These are phyloP conservation scores for Drosophila helvetica DNA, from an alignment of 2,888 invertebrate species.

Conservation along the genomic window DNA sequence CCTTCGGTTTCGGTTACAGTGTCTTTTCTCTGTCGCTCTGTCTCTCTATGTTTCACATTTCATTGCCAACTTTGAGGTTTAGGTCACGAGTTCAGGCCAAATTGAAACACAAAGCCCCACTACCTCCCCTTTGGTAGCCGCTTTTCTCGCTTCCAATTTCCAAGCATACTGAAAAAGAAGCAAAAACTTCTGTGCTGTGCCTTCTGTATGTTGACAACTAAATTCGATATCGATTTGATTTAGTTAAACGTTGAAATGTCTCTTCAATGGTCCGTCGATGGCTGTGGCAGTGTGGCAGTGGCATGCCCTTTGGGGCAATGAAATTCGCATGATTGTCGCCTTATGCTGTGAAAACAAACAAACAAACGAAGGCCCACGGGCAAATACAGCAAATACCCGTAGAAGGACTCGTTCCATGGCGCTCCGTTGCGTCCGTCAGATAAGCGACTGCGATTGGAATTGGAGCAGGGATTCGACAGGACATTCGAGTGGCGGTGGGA, in stretches of 20 bases:
- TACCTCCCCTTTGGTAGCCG: slow-evolving; percentile 12
- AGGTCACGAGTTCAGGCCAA: slow-evolving; percentile 62
- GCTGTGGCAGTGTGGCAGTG: slow-evolving; percentile 13
- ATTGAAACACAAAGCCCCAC: slow-evolving; percentile 64
- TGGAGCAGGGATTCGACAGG: slow-evolving; percentile 14
- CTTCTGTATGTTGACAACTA: slow-evolving; percentile 67
- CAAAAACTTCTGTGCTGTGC: slow-evolving; percentile 54
- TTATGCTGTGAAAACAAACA: slow-evolving; percentile 73
- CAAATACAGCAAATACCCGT: slow-evolving; percentile 43
- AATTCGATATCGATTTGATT: slow-evolving; percentile 79
- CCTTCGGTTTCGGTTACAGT: slow-evolving; percentile 25
- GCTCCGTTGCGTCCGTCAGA: slow-evolving; percentile 27
- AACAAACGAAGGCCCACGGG: slow-evolving; percentile 41
- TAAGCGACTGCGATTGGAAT: slow-evolving; percentile 56
- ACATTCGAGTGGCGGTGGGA: slow-evolving; percentile 8
- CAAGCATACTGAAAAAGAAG: slow-evolving; percentile 59
- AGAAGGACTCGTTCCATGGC: slow-evolving; percentile 14
- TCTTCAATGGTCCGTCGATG: slow-evolving; percentile 24
- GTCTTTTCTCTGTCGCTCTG: background rate
- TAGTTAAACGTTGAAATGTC: slow-evolving; percentile 72
- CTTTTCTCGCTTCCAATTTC: slow-evolving; percentile 53
- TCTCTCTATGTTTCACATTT: slow-evolving; percentile 62
- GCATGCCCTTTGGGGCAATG: slow-evolving; percentile 48
- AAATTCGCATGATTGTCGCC: slow-evolving; percentile 74
- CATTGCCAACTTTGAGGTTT: slow-evolving; percentile 49